phyloP scores from a whole-genome alignment of 2,113 vertebrate genomes.

The Hipposideros armiger region DNA sequence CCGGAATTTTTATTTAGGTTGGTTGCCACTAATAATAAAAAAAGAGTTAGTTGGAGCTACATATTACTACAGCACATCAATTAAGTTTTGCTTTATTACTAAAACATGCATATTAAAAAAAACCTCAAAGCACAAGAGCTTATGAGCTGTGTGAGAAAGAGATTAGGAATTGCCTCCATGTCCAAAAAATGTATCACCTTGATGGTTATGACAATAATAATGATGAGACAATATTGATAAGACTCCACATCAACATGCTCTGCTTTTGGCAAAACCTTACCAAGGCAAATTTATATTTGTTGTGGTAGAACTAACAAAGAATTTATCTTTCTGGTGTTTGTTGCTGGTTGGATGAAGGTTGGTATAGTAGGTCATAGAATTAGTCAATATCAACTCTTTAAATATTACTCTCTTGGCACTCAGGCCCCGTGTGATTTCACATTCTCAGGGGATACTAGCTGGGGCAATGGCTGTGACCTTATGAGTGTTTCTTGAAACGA shows the following conservation, averaged over 20 bases:
- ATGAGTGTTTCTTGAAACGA: not conserved
- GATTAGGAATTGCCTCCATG: not conserved
- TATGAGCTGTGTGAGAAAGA: not conserved
- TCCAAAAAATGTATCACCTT: not conserved
- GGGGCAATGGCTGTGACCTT: not conserved
- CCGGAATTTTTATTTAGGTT: constrained; percentile 11
- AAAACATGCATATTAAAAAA: constrained; percentile 10
- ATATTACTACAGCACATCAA: not conserved
- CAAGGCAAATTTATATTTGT: not conserved
- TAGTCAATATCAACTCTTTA: not conserved
- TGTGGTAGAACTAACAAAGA: not conserved
- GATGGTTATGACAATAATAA: not conserved
- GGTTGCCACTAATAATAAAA: not conserved
- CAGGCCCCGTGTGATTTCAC: not conserved
- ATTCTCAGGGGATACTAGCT: not conserved
- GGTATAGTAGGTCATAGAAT: not conserved
- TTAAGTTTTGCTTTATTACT: constrained; percentile 27
- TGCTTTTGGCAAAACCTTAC: not conserved
- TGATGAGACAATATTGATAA: not conserved
- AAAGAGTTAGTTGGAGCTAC: constrained; percentile 1
- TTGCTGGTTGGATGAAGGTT: not conserved
- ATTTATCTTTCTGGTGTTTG: not conserved
- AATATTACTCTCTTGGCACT: not conserved
- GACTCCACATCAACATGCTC: not conserved
- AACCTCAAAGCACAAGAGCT: not conserved